These are phyloP conservation scores for Syngnathus floridae DNA, from an alignment of 2,113 vertebrate genomes.

Conservation along the genomic window DNA sequence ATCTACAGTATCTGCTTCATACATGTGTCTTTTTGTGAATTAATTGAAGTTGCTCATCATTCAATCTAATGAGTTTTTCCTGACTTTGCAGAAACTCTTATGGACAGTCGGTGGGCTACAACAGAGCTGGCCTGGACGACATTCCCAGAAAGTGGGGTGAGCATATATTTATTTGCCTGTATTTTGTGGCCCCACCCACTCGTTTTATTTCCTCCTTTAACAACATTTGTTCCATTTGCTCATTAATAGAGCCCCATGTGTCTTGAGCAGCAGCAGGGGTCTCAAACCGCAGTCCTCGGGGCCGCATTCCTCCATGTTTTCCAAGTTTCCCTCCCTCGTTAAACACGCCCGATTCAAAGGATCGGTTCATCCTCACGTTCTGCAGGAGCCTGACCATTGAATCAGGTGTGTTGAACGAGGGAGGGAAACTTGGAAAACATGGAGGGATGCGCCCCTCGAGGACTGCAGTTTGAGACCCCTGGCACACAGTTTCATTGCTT, in stretches of 20 bases:
- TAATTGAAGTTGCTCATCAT: background rate
- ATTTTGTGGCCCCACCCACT: slow-evolving; percentile 1
- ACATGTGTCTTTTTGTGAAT: background rate
- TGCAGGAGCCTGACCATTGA: no score
- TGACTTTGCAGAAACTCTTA: slow-evolving; percentile 86
- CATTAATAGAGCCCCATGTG: slow-evolving; percentile 58
- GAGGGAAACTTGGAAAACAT: no score
- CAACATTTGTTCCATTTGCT: slow-evolving; percentile 65
- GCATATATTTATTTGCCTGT: slow-evolving; percentile 46
- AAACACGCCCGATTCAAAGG: no score
- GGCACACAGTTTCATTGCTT: slow-evolving; percentile 67
- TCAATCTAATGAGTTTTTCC: slow-evolving; percentile 32
- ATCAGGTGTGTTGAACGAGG: no score
- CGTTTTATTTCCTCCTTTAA: slow-evolving; percentile 6
- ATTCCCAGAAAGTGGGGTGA: slow-evolving; percentile 96
- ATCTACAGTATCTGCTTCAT: background rate
- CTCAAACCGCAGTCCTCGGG: no score
- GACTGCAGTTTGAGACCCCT: no score
- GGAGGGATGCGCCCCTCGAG: no score
- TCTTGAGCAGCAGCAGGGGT: slow-evolving; percentile 50
- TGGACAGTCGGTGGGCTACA: slow-evolving; percentile 97
- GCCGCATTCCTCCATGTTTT: no score
- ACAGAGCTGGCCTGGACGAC: slow-evolving; percentile 96
- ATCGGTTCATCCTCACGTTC: no score
- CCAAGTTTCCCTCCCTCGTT: no score